phyloP scores from a whole-genome alignment of 2,113 vertebrate genomes.

The Rhinogobius similis region DNA sequence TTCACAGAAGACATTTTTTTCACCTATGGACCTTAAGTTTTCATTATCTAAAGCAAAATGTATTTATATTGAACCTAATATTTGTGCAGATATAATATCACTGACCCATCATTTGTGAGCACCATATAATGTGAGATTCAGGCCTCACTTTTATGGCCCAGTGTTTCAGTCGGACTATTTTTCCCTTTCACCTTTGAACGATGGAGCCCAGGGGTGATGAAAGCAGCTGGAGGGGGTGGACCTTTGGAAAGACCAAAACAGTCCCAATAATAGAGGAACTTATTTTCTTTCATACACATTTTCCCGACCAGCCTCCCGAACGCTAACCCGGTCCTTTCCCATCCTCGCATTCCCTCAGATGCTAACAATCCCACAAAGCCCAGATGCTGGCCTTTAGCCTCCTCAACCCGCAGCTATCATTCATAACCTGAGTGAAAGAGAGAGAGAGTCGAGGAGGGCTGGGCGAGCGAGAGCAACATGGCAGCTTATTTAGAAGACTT shows the following conservation, averaged over 20 bases:
- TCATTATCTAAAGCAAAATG: too few relatives aligned
- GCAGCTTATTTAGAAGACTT: constrained; percentile 87
- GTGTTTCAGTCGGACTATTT: constrained; percentile 2
- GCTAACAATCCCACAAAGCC: constrained; percentile 75
- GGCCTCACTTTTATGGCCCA: not conserved
- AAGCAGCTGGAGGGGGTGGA: constrained; percentile 55
- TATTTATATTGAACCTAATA: not conserved
- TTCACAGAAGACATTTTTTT: not conserved
- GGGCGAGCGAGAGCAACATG: constrained; percentile 73
- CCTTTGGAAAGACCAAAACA: constrained; percentile 65
- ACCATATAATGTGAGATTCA: not conserved
- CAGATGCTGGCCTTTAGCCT: constrained; percentile 77
- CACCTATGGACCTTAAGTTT: too few relatives aligned
- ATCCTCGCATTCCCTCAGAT: constrained; percentile 75
- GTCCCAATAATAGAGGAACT: constrained; percentile 60
- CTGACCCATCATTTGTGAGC: not conserved
- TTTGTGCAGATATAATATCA: not conserved
- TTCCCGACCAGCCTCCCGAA: constrained; percentile 53
- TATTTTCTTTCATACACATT: constrained; percentile 57
- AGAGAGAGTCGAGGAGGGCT: constrained; percentile 50
- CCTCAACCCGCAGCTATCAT: constrained; percentile 78
- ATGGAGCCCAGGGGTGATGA: constrained; percentile 52
- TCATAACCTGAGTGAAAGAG: constrained; percentile 80
- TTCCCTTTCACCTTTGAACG: constrained; percentile 30
- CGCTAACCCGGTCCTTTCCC: constrained; percentile 57